These are phyloP conservation scores for Mimachlamys varia DNA, from an alignment of 2,888 invertebrate species.

Conservation along the genomic window DNA sequence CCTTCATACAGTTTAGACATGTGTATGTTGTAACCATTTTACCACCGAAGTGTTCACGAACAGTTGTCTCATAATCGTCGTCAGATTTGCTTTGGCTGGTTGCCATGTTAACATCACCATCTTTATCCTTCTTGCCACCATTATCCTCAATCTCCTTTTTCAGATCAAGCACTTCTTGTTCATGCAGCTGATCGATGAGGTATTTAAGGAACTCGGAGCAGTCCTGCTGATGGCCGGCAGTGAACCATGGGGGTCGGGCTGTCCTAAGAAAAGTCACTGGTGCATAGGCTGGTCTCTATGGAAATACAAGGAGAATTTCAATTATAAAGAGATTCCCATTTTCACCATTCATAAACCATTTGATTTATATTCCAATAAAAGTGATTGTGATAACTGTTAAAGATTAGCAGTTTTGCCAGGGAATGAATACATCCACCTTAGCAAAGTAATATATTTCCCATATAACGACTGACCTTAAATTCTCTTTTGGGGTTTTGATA, in stretches of 20 bases:
- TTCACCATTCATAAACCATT: too few relatives aligned
- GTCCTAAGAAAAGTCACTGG: slow-evolving; percentile 88
- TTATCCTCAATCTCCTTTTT: slow-evolving; percentile 43
- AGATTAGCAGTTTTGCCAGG: too few relatives aligned
- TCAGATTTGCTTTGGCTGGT: slow-evolving; percentile 26
- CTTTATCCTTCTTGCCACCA: slow-evolving; percentile 17
- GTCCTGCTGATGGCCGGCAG: slow-evolving; percentile 91
- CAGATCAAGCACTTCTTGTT: slow-evolving; percentile 84
- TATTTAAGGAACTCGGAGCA: slow-evolving; percentile 93
- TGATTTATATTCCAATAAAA: too few relatives aligned
- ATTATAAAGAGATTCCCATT: not conserved
- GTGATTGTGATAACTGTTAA: too few relatives aligned
- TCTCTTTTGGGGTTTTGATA: too few relatives aligned
- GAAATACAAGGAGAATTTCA: not conserved
- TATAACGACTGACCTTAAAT: too few relatives aligned
- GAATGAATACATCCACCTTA: too few relatives aligned
- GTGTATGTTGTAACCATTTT: slow-evolving; percentile 88
- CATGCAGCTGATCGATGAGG: slow-evolving; percentile 89
- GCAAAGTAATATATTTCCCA: too few relatives aligned
- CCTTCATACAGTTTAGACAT: slow-evolving; percentile 88
- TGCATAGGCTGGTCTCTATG: slow-evolving; percentile 85
- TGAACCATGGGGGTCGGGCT: slow-evolving; percentile 90
- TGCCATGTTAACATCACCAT: slow-evolving; percentile 40
- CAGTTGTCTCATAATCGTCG: slow-evolving; percentile 37
- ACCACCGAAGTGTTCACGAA: slow-evolving; percentile 87